Evolutionary conservation across 2,888 invertebrate species (phyloP), one percentile per base, ranked within the genome.

Genomic region (Leptinotarsa juncta): DNA sequence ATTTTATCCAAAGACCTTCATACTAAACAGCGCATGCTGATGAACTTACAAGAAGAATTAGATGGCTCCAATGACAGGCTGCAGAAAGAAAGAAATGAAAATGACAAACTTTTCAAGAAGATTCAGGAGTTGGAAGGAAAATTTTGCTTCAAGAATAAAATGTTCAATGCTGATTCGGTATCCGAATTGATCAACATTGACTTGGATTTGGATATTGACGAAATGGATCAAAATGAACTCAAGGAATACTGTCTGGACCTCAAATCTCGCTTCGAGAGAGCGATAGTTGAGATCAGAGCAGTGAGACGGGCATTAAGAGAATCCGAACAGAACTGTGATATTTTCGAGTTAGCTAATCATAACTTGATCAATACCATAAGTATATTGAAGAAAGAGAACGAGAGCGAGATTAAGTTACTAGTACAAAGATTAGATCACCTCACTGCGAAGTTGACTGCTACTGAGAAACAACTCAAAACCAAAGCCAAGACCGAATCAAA

Each of bases 381-480:
- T 76, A 86, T 91, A 1, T 88, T 91, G 76, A 91, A 90, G 79
- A 92, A 93, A 80, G 90, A 91, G 73, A 90, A 91, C 75, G 91
- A 92, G 71, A 93, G 94, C 0, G 94, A 96, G 86, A 90, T 95
- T 57, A 92, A 93, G 78, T 88, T 96, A 82, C 94, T 97, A 93
- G 94, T 94, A 0, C 93, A 94, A 32, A 91, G 96, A 68, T 94
- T 97, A 75, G 93, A 96, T 84, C 95, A 96, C 85, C 89, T 97
- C 49, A 96, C 96, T 0, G 91, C 92, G 71, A 97, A 96, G 86
- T 90, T 96, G 75, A 93, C 93, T 10, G 91, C 92, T 0, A 94
- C 95, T 1, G 96, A 96, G 84, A 94, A 95, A 82, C 95, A 95
- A 87, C 93, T 94, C 12, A 90, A 95, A 71, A 92, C 91, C 3